Evolutionary conservation across 1,140 invertebrate genomes (phyloP).

Genomic region (Drepana arcuata): DNA sequence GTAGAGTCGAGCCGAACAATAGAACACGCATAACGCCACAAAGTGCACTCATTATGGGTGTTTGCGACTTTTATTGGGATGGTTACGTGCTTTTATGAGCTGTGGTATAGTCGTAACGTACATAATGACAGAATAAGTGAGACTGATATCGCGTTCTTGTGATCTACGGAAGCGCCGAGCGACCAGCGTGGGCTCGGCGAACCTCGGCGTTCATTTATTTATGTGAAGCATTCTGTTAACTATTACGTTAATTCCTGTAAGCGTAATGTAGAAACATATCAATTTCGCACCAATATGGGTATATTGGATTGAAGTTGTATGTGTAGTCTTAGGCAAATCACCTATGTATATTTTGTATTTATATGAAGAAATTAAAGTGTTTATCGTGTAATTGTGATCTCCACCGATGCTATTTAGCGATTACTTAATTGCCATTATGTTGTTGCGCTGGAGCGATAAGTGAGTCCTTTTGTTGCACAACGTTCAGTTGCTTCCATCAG

Average conservation of each 20-base stretch:
- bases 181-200: slow-evolving; percentile 8
- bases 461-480: slow-evolving; percentile 43
- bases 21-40: slow-evolving; percentile 31
- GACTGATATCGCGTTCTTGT: slow-evolving; percentile 65
- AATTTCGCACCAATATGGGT: slow-evolving; percentile 63
- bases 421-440: slow-evolving; percentile 66
- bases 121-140: slow-evolving; percentile 67
- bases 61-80: slow-evolving; percentile 34
- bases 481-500: slow-evolving; percentile 60
- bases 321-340: slow-evolving; percentile 50
- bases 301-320: slow-evolving; percentile 66
- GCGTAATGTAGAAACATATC: slow-evolving; percentile 47
- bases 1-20: slow-evolving; percentile 31
- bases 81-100: slow-evolving; percentile 27
- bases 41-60: slow-evolving; percentile 9
- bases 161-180: slow-evolving; percentile 27
- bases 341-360: slow-evolving; percentile 69
- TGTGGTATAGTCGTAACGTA: slow-evolving; percentile 51
- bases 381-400: slow-evolving; percentile 70
- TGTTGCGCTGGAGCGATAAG: slow-evolving; percentile 43
- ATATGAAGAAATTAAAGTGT: slow-evolving; percentile 66
- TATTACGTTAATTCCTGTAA: slow-evolving; percentile 51
- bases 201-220: slow-evolving; percentile 22
- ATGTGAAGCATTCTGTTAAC: slow-evolving; percentile 46
- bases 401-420: slow-evolving; percentile 70